Evolutionary conservation across 2,888 invertebrate species (phyloP).

Genomic region (Strigamia transsilvanica): DNA sequence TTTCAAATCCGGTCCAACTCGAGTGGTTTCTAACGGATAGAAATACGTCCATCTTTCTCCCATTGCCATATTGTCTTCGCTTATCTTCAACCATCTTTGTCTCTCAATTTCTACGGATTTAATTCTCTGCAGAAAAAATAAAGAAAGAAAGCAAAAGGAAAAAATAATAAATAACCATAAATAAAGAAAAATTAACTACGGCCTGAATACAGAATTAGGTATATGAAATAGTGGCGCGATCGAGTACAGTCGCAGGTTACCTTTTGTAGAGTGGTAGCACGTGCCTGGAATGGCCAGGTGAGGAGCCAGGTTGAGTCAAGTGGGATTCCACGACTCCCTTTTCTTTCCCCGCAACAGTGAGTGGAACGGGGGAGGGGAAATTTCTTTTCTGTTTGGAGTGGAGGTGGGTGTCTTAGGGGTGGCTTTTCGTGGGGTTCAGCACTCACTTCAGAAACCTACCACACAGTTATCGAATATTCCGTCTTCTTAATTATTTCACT

Average conservation of each 20-base stretch:
- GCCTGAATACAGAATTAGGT: not conserved
- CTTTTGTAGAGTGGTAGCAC: slow-evolving; percentile 47
- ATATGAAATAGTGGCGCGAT: not conserved
- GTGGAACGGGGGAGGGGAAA: slow-evolving; percentile 46
- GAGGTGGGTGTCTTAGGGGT: slow-evolving; percentile 40
- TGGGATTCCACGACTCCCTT: slow-evolving; percentile 46
- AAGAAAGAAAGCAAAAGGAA: not conserved
- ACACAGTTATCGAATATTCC: not conserved
- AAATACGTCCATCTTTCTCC: not conserved
- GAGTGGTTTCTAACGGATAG: slow-evolving; percentile 45
- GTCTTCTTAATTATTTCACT: not conserved
- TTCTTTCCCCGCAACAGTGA: slow-evolving; percentile 43
- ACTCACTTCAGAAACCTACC: not conserved
- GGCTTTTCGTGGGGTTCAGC: slow-evolving; percentile 23
- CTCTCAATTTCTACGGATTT: not conserved
- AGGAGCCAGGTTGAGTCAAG: slow-evolving; percentile 49
- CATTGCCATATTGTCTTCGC: slow-evolving; percentile 1
- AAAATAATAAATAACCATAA: not conserved
- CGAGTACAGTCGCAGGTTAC: slow-evolving; percentile 36
- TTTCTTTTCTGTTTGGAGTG: slow-evolving; percentile 47
- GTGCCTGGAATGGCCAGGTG: slow-evolving; percentile 49
- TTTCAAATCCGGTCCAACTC: slow-evolving; percentile 48
- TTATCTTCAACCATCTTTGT: not conserved
- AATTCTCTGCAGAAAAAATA: not conserved
- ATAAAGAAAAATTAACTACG: not conserved